Conservation (phyloP, 2,797 vertebrate species). For the Apodemus agrarius region DNA sequence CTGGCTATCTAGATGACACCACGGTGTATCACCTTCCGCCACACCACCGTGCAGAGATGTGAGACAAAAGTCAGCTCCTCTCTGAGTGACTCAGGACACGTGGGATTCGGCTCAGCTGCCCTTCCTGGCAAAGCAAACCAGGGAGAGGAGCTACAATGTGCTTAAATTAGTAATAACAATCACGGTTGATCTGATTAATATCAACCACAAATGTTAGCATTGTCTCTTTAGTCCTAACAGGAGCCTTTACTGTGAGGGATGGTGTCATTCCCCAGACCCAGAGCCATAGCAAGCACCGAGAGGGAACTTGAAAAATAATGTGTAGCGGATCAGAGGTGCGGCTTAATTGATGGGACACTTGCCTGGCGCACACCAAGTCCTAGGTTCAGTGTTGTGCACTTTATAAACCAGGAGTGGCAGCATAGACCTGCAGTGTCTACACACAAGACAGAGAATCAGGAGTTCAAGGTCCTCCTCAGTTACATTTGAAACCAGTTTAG, state of each 20-base stretch:
- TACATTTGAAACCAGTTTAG: neutral
- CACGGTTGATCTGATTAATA: neutral
- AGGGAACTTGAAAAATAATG: neutral
- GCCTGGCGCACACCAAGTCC: neutral
- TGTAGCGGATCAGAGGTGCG: neutral
- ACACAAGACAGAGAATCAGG: neutral
- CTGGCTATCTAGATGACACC: neutral
- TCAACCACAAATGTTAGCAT: neutral
- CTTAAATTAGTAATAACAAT: neutral
- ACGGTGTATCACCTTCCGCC: neutral
- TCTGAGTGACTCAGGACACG: constrained; percentile 4
- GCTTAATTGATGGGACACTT: neutral
- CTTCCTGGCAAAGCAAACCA: constrained; percentile 16
- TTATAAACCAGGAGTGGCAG: neutral
- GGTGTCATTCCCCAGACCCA: neutral
- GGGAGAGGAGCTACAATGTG: neutral
- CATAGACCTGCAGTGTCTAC: neutral
- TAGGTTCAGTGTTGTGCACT: neutral
- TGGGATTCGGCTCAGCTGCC: neutral
- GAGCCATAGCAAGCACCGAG: neutral
- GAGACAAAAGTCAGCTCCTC: constrained; percentile 37
- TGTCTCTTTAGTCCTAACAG: neutral
- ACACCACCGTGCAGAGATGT: neutral
- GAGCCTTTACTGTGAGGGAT: neutral
- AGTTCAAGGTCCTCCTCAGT: neutral